Evolutionary conservation across 2,797 vertebrate species (phyloP).

Genomic region (Antrozous pallidus): DNA sequence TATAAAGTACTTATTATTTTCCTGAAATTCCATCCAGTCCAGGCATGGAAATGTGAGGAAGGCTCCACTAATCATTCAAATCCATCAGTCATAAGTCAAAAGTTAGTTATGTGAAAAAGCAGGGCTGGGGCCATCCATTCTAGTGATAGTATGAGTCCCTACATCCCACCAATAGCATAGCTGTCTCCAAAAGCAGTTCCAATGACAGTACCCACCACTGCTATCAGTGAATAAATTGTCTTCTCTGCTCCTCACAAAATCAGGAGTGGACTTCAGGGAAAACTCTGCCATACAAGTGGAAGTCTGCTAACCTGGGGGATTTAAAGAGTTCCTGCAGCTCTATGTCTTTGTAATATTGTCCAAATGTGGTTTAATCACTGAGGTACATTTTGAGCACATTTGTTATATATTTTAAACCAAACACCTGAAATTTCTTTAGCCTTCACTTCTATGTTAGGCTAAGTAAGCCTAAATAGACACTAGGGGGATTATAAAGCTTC

Average conservation of each 20-base stretch:
- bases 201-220: rapidly evolving
- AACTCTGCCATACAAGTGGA: not conserved
- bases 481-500: not conserved
- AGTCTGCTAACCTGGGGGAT: not conserved
- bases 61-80: not conserved
- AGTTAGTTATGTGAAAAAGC: not conserved
- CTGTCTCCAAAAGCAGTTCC: not conserved
- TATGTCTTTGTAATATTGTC: not conserved
- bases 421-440: not conserved
- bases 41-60: not conserved
- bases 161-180: no score
- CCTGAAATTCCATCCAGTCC: not conserved
- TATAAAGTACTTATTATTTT: not conserved
- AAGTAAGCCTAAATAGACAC: not conserved
- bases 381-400: not conserved
- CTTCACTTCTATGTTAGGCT: not conserved
- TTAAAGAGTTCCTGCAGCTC: not conserved
- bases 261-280: not conserved
- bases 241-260: not conserved
- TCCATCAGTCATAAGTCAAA: not conserved
- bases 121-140: rapidly evolving
- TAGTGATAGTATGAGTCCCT: not conserved
- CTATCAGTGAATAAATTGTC: not conserved
- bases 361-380: not conserved
- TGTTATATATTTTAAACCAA: not conserved